Base-by-base conservation (phyloP, 30 jellyfish, hydroid and myxozoan genomes). In the Rhopilema esculentum region DNA sequence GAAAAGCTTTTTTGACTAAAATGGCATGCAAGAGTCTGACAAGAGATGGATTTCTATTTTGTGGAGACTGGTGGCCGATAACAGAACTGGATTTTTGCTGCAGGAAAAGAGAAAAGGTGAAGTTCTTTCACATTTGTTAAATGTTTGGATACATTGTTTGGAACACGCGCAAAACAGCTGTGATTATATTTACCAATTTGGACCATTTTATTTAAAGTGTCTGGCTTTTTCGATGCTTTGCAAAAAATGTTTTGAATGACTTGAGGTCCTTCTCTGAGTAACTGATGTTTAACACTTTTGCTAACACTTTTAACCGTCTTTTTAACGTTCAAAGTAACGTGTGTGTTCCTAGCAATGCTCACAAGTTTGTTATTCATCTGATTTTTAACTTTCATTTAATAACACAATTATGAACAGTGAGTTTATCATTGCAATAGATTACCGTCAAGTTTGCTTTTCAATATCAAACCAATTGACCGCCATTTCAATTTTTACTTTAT, bases 21-120 rank as follows among this genome's bases (percentile, higher is more conserved):
- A 2, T 40, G 57, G 57, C 9, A 40, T 40, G 12, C 57, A 40
- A 40, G 57, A 40, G 57, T 40, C 57, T 40, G 57, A 12, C 57
- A 40, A 40, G 57, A 40, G 57, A 40, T 40, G 9, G 57, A 6
- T 40, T 40, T 40, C 57, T 40, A 12, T 40, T 40, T 40, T 40
- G 12, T 12, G 57, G 12, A 40, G 57, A 40, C 57, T 40, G 57
- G 57, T 40, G 57, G 57, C 57, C 57, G 57, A 40, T 40, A 40
- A 40, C 57, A 40, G 12, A 12, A 40, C 6, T 40, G 57, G 57
- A 40, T 12, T 40, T 40, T 40, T 40, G 57, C 31, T 49, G 57
- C 72, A 17, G 77, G 53, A 30, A 31, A 63, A 69, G 69, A 81
- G 4, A 84, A 71, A 84, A 84, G 92, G 92, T 84, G 92, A 84